A percentile compares a stretch with the other conserved stretches of the same genome.
These are phyloP conservation scores for Sprattus sprattus DNA, from an alignment of 2,113 vertebrate genomes.

Conservation along the genomic window DNA sequence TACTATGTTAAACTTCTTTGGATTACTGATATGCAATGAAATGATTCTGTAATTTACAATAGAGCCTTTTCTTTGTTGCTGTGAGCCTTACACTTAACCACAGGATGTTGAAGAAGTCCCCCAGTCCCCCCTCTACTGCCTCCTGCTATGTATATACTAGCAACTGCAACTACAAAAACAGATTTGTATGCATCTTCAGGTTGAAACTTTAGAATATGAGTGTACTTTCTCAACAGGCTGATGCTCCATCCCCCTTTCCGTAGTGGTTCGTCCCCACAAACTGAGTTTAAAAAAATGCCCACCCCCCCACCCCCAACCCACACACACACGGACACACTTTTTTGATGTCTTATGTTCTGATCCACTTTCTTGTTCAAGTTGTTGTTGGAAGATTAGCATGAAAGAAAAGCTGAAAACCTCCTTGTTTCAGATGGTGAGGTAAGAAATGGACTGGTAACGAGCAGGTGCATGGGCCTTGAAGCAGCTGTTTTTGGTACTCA, in stretches of 20 bases:
- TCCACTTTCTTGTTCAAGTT: conserved; percentile 46
- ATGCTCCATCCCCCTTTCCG: not conserved
- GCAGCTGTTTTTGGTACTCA: conserved; percentile 81
- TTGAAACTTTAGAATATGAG: not conserved
- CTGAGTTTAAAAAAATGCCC: conserved; percentile 11
- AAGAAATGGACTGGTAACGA: conserved; percentile 77
- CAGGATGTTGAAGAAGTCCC: not conserved
- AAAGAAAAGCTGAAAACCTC: conserved; percentile 60
- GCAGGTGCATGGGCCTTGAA: conserved; percentile 81
- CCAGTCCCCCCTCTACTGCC: not conserved
- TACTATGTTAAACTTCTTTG: too few relatives aligned
- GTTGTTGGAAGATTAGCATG: conserved; percentile 48
- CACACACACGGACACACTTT: not conserved
- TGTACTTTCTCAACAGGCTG: not conserved
- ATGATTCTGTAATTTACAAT: too few relatives aligned
- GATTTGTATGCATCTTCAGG: not conserved
- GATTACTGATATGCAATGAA: too few relatives aligned
- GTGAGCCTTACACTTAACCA: too few relatives aligned
- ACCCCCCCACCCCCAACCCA: not conserved
- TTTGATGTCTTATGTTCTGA: conserved; percentile 33
- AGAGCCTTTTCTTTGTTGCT: too few relatives aligned
- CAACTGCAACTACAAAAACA: not conserved
- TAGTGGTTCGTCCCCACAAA: not conserved
- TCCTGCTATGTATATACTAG: not conserved
- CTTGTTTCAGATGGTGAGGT: conserved; percentile 75